A percentile compares a stretch with the other conserved stretches of the same genome.
Conservation (phyloP, 2,888 invertebrate genomes). For the Hedychridium roseum region DNA sequence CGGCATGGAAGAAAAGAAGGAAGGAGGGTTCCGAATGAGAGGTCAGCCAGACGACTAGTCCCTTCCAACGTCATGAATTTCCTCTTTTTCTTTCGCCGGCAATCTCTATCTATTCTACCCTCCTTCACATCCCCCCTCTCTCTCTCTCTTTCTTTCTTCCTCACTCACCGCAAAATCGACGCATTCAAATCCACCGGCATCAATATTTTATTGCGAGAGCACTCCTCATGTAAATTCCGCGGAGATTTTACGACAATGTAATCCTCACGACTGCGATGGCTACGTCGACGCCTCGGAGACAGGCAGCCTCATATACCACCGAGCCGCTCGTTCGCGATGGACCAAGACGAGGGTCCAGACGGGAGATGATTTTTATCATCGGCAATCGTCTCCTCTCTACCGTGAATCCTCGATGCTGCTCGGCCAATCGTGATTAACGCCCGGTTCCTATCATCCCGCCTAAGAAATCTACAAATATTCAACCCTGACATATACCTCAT, state of each 20-base stretch:
- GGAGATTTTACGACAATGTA: constrained; percentile 60
- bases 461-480: no score
- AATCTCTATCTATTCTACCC: constrained; percentile 56
- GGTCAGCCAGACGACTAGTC: constrained; percentile 34
- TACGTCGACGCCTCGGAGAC: constrained; percentile 25
- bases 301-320: constrained; percentile 4
- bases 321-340: constrained; percentile 21
- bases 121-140: constrained; percentile 28
- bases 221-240: constrained; percentile 57
- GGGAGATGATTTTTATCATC: constrained; percentile 16
- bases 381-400: constrained; percentile 1
- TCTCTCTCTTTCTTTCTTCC: constrained; percentile 28
- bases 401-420: not conserved
- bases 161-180: constrained; percentile 30
- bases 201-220: constrained; percentile 55
- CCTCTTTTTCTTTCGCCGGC: constrained; percentile 46
- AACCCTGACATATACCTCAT: no score
- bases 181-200: constrained; percentile 48
- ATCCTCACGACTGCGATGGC: constrained; percentile 45
- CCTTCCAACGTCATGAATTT: constrained; percentile 31
- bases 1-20: constrained; percentile 21
- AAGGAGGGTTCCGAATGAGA: constrained; percentile 29
- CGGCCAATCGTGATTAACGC: constrained; percentile 14
- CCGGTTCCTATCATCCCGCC: no score
- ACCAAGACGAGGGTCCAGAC: not conserved